phyloP scores from a whole-genome alignment of 2,113 vertebrate species.

The Amphiprion percula region DNA sequence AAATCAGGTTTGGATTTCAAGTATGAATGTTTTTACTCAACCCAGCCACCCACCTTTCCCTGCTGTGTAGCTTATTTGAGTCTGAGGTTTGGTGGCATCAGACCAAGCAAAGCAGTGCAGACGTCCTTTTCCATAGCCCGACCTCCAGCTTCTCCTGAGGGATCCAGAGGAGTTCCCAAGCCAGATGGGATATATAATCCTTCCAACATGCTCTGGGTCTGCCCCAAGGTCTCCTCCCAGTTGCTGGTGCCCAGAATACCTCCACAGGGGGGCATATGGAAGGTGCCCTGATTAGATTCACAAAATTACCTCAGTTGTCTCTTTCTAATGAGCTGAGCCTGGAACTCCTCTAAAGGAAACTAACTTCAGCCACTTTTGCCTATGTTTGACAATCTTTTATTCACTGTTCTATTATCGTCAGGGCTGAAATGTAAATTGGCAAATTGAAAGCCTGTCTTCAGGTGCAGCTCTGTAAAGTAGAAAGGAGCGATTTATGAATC shows the following conservation, averaged over 20 bases:
- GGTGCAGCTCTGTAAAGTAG: neutral
- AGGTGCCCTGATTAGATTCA: conserved; percentile 38
- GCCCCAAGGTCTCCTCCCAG: conserved; percentile 13
- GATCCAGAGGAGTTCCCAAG: conserved; percentile 28
- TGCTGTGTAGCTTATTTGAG: neutral
- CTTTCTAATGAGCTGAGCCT: conserved; percentile 16
- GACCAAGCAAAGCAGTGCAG: neutral
- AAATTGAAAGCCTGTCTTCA: no score
- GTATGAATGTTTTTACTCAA: neutral
- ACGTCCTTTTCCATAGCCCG: conserved; percentile 2
- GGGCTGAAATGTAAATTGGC: neutral
- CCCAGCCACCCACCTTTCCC: neutral
- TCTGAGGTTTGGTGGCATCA: neutral
- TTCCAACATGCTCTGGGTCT: conserved; percentile 29
- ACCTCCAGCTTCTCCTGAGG: conserved; percentile 38
- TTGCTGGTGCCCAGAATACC: conserved; percentile 29
- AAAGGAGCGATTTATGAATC: no score
- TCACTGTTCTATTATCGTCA: neutral
- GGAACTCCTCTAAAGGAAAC: neutral
- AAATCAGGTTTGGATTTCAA: no score
- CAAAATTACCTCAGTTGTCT: conserved; percentile 12
- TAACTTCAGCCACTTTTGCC: neutral
- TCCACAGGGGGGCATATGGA: conserved; percentile 23
- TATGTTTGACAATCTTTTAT: neutral
- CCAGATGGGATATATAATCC: conserved; percentile 41